Conservation (phyloP, 2,113 vertebrate species). For the Nettapus auritus region DNA sequence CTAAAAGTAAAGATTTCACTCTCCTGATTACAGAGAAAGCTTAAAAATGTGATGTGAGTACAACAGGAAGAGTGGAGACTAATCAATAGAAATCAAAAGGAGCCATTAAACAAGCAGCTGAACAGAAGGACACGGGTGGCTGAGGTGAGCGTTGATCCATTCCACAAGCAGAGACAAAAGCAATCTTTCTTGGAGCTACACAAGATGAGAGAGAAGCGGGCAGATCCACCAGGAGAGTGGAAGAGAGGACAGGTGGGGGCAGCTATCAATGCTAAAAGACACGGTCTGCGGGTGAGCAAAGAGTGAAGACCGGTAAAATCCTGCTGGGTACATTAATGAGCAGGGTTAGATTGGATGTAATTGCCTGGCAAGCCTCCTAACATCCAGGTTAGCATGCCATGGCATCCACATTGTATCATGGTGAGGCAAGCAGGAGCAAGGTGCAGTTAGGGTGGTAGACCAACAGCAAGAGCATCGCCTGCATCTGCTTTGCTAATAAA, state of each 20-base stretch:
- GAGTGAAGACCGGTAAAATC: neutral
- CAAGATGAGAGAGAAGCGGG: neutral
- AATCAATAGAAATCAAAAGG: neutral
- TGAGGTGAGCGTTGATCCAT: neutral
- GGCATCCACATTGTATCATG: neutral
- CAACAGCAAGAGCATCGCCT: neutral
- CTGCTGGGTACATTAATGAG: neutral
- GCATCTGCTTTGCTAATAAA: neutral
- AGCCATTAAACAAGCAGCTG: neutral
- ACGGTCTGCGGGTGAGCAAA: neutral
- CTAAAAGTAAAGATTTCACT: neutral
- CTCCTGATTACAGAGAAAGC: neutral
- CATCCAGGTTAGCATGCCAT: neutral
- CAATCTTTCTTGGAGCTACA: neutral
- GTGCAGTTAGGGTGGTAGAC: neutral
- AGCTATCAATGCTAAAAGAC: neutral
- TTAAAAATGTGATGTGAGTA: neutral
- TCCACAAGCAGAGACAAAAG: neutral
- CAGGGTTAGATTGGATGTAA: neutral
- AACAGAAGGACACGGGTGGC: neutral
- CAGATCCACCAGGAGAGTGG: neutral
- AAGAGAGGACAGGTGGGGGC: neutral
- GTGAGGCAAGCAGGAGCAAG: neutral
- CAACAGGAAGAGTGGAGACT: fast-evolving
- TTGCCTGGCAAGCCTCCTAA: neutral